Base-by-base conservation (phyloP, 2,113 vertebrate genomes). In the Thryonomys swinderianus region DNA sequence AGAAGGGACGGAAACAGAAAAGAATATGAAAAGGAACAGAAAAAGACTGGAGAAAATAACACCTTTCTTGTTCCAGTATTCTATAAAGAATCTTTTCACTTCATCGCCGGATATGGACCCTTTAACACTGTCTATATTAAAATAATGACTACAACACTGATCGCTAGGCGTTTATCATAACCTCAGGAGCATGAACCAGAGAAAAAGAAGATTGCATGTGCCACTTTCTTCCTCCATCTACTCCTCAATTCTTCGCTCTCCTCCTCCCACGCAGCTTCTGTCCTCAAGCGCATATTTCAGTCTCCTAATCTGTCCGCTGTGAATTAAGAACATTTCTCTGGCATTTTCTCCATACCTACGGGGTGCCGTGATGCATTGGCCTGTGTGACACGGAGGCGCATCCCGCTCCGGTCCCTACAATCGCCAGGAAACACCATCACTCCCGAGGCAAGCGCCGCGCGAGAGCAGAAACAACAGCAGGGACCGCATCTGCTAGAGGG, bases 241-340 rank as follows among this genome's bases (percentile, higher is more conserved):
- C 8, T 87, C 37, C 51, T 95, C n/a, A 64, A n/a, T 57, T 85
- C 13, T 61, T 30, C 34, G 82, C 59, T 53, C n/a, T 48, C 21
- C 5, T 92, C 82, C 73, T 78, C 96, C 85, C 93, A 74, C 88
- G 92, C 85, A 92, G 96, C 92, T 91, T 96, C 92, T 95, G 95
- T 95, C 83, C 64, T 93, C 0, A 0, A 67, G 37, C 62, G 90
- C 18, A 0, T 73, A 42, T 79, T 92, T 88, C 79, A 78, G n/a
- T 37, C 76, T 91, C 48, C 37, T 80, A 86, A 93, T 95, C 85
- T 91, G 91, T 88, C 82, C 45, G 5, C 87, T 87, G 74, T 91
- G 88, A 93, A 87, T 92, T 95, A 94, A 84, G 79, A 94, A 61
- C 85, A 91, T 84, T 92, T 92, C 23, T 7, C 61, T 93, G 95